Percentiles rank a stretch among this genome's conserved stretches.
phyloP scores from a whole-genome alignment of 2,797 vertebrate species.

The Margarornis squamiger region DNA sequence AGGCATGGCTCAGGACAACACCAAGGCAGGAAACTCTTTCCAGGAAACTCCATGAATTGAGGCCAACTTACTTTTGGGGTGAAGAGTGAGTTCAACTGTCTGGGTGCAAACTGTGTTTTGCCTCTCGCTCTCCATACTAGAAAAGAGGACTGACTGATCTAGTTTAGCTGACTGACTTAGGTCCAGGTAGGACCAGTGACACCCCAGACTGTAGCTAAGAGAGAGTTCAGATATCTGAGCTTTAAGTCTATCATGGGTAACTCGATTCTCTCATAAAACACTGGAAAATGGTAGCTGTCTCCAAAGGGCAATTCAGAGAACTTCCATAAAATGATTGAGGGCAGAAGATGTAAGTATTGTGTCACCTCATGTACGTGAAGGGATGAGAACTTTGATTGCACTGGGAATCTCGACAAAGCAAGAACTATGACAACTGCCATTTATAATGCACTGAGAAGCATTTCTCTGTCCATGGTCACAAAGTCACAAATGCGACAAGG shows the following conservation, averaged over 20 bases:
- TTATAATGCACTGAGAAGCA: not conserved
- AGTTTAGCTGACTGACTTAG: not conserved
- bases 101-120: not conserved
- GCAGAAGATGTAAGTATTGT: not conserved
- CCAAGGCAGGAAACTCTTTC: not conserved
- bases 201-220: not conserved
- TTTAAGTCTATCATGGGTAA: not conserved
- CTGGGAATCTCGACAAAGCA: not conserved
- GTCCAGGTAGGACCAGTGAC: not conserved
- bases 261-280: not conserved
- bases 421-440: not conserved
- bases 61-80: not conserved
- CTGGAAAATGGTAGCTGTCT: not conserved
- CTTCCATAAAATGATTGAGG: not conserved
- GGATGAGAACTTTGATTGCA: not conserved
- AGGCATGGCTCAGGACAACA: not conserved
- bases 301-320: not conserved
- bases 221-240: not conserved
- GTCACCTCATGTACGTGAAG: not conserved
- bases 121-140: not conserved
- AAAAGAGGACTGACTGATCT: not conserved
- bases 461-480: not conserved
- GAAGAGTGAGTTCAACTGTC: not conserved
- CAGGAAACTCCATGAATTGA: not conserved
- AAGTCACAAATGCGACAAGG: slow-evolving; percentile 2